Percentiles rank a stretch among this genome's conserved stretches.
Evolutionary conservation across 1,140 invertebrate species (phyloP).

Genomic region (Andrena cerasifolii): DNA sequence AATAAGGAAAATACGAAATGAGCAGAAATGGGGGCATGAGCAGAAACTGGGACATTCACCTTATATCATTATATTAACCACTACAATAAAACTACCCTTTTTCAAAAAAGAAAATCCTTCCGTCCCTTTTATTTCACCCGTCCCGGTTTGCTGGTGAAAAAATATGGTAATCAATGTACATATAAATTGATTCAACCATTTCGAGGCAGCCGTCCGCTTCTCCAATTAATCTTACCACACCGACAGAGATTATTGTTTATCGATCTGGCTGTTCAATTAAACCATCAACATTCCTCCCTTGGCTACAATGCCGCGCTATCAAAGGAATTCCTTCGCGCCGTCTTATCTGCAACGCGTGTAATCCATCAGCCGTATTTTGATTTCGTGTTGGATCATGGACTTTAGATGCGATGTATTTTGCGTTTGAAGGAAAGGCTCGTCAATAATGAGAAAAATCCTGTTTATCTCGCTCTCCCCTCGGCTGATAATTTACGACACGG

Average conservation of each 20-base stretch:
- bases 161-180: too few relatives aligned
- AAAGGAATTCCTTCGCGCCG: neutral
- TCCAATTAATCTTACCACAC: neutral
- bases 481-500: conserved; percentile 14
- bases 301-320: neutral
- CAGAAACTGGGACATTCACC: too few relatives aligned
- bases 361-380: conserved; percentile 11
- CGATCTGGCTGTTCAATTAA: neutral
- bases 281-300: conserved; percentile 7
- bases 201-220: neutral
- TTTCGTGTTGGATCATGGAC: conserved; percentile 15
- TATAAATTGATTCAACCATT: neutral
- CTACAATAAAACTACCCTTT: too few relatives aligned
- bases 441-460: neutral
- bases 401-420: neutral
- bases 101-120: too few relatives aligned
- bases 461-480: neutral
- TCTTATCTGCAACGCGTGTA: neutral
- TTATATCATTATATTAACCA: too few relatives aligned
- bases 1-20: too few relatives aligned
- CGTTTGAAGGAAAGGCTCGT: neutral
- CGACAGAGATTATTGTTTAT: neutral
- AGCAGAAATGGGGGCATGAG: too few relatives aligned
- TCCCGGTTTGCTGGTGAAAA: too few relatives aligned
- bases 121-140: too few relatives aligned